Conservation (phyloP, 2,888 invertebrate species). For the Lepidocyrtoides sp. region DNA sequence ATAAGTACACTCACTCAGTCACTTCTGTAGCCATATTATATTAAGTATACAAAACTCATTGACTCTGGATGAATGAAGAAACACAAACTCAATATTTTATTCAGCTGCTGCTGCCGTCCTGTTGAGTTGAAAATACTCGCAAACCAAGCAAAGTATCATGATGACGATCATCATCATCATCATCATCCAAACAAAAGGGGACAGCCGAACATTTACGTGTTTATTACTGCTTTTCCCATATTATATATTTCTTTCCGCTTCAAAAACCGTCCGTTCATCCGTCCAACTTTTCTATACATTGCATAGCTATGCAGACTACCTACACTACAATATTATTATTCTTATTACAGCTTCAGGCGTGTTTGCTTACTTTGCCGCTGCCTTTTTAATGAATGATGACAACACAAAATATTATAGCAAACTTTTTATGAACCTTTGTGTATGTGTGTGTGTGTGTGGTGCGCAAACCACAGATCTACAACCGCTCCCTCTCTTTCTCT, state of each 20-base stretch:
- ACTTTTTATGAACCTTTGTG: neutral
- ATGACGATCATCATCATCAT: too few relatives aligned
- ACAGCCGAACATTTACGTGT: slow-evolving; percentile 5
- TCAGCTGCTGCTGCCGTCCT: neutral
- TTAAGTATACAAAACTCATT: too few relatives aligned
- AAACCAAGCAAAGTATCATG: too few relatives aligned
- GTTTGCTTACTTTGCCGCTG: neutral
- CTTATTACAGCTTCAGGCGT: slow-evolving; percentile 1
- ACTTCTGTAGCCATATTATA: too few relatives aligned
- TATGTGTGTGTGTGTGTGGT: too few relatives aligned
- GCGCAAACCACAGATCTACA: neutral
- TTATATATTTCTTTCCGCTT: too few relatives aligned
- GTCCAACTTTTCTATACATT: neutral
- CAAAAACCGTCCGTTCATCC: neutral
- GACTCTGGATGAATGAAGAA: too few relatives aligned
- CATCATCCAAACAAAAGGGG: neutral
- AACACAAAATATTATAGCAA: slow-evolving; percentile 1
- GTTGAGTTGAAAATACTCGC: neutral
- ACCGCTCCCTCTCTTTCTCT: neutral
- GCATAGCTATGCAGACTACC: neutral
- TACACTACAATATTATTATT: neutral
- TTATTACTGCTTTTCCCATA: too few relatives aligned
- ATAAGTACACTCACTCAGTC: too few relatives aligned
- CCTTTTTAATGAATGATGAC: slow-evolving; percentile 30
- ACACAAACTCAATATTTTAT: neutral